These are phyloP conservation scores for Clarias magur DNA, from an alignment of 2,113 vertebrate genomes.

Conservation along the genomic window DNA sequence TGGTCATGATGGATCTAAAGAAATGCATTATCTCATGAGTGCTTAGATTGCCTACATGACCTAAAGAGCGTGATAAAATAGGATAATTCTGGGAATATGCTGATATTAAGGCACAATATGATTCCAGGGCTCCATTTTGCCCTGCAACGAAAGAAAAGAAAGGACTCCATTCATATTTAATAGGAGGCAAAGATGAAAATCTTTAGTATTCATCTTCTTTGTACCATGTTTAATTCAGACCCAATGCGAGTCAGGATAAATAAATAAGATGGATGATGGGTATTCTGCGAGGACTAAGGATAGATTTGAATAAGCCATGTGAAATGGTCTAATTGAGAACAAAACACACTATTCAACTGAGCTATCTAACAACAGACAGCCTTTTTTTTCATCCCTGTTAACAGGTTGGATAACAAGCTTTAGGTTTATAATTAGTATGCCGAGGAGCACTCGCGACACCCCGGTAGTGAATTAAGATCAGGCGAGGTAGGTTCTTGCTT, in stretches of 20 bases:
- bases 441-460: not conserved
- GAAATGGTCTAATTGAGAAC: conserved; percentile 33
- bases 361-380: not conserved
- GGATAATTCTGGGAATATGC: not conserved
- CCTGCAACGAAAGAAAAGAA: conserved; percentile 16
- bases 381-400: not conserved
- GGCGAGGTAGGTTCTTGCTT: not conserved
- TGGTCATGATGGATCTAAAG: not conserved
- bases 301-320: conserved; percentile 33
- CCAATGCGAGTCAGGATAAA: conserved; percentile 52
- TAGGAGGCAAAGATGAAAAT: conserved; percentile 47
- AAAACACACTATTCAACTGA: conserved; percentile 20
- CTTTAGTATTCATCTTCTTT: conserved; percentile 37
- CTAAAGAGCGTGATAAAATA: not conserved
- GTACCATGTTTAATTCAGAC: conserved; percentile 49
- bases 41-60: not conserved
- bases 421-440: conserved; percentile 17
- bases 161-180: conserved; percentile 64
- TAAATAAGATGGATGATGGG: conserved; percentile 56
- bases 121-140: conserved; percentile 6
- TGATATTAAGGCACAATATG: conserved; percentile 1
- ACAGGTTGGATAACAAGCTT: conserved; percentile 14
- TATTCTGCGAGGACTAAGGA: conserved; percentile 30
- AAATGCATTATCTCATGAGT: not conserved
- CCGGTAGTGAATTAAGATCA: not conserved